A percentile compares a stretch with the other conserved stretches of the same genome.
These are phyloP conservation scores for Esperia sulphurella DNA, from an alignment of 2,888 invertebrate species.

Conservation along the genomic window DNA sequence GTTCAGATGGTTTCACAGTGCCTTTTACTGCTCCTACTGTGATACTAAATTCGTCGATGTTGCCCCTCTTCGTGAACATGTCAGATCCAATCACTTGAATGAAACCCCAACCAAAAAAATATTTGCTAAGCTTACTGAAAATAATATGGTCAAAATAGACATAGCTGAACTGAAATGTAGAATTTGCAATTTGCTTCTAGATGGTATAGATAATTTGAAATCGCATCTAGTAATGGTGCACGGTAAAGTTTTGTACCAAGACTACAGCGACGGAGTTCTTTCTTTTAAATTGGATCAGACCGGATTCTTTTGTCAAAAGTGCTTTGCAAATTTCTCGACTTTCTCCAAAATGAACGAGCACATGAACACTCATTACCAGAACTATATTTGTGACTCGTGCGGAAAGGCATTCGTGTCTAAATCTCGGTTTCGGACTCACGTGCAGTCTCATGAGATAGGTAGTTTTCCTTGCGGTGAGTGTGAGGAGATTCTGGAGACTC, in stretches of 20 bases:
- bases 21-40: constrained; percentile 66
- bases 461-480: constrained; percentile 61
- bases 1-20: constrained; percentile 63
- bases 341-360: constrained; percentile 64
- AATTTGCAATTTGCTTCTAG: constrained; percentile 40
- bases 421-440: constrained; percentile 58
- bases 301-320: constrained; percentile 55
- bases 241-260: constrained; percentile 33
- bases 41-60: constrained; percentile 55
- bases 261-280: constrained; percentile 61
- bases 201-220: constrained; percentile 47
- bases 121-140: constrained; percentile 62
- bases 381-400: constrained; percentile 63
- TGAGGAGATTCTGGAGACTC: constrained; percentile 45
- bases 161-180: constrained; percentile 52
- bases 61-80: constrained; percentile 44
- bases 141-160: constrained; percentile 71
- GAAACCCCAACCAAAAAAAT: constrained; percentile 48
- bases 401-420: constrained; percentile 65
- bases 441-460: constrained; percentile 58
- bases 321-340: constrained; percentile 38
- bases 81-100: constrained; percentile 39
- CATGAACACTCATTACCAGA: constrained; percentile 65
- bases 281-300: constrained; percentile 57
- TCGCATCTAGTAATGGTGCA: constrained; percentile 46